phyloP scores from a whole-genome alignment of 2,797 vertebrate genomes.

The Chromobotia macracanthus region DNA sequence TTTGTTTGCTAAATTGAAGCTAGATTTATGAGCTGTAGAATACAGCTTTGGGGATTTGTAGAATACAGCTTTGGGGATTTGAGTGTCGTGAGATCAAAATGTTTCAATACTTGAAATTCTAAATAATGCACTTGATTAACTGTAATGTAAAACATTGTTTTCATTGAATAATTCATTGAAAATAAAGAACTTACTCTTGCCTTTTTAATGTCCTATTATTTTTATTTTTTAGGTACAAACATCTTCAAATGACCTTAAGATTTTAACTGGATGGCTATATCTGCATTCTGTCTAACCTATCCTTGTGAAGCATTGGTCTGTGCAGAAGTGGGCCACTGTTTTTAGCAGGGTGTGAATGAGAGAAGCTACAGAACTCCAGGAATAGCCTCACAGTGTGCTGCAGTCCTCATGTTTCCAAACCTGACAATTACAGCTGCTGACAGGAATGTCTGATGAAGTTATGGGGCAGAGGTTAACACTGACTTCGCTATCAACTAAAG shows the following conservation, averaged over 20 bases:
- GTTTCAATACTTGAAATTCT: slow-evolving; percentile 65
- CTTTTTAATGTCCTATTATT: background rate
- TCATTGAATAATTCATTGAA: slow-evolving; percentile 61
- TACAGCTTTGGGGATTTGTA: slow-evolving; percentile 46
- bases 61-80: slow-evolving; percentile 47
- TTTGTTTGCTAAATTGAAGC: slow-evolving; percentile 42
- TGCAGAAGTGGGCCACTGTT: slow-evolving; percentile 57
- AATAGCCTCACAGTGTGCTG: slow-evolving; percentile 54
- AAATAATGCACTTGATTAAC: slow-evolving; percentile 60
- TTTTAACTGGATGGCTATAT: slow-evolving; percentile 23
- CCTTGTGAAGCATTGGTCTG: slow-evolving; percentile 31
- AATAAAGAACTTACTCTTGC: slow-evolving; percentile 59
- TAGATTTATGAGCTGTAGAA: slow-evolving; percentile 50
- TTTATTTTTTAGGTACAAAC: background rate
- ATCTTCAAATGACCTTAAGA: slow-evolving; percentile 19
- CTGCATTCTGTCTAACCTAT: slow-evolving; percentile 43
- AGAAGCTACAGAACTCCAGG: slow-evolving; percentile 55
- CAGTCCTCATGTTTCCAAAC: slow-evolving; percentile 61
- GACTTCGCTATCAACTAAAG: slow-evolving; percentile 32
- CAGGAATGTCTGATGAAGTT: slow-evolving; percentile 49
- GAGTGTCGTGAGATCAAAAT: slow-evolving; percentile 47
- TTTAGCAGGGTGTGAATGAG: slow-evolving; percentile 61
- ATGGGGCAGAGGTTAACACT: slow-evolving; percentile 40
- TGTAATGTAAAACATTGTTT: slow-evolving; percentile 51
- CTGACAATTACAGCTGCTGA: slow-evolving; percentile 59